These are phyloP conservation scores for Magallana angulata DNA, from an alignment of 1,140 invertebrate genomes.

Conservation along the genomic window DNA sequence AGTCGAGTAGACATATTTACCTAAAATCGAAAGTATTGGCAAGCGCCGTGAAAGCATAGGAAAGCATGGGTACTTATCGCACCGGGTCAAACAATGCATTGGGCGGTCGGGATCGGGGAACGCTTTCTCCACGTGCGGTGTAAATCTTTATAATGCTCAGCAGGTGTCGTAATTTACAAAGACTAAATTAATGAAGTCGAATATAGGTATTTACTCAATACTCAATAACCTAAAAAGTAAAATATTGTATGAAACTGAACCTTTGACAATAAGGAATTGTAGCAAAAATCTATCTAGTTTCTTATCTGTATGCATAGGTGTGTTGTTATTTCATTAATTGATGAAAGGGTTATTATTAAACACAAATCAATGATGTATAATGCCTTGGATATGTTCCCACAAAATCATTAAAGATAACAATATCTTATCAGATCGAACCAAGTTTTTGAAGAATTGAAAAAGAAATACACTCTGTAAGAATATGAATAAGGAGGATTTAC, in stretches of 20 bases:
- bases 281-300: constrained; percentile 15
- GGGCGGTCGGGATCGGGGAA: constrained; percentile 16
- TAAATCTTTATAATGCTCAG: constrained; percentile 41
- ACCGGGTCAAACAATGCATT: constrained; percentile 21
- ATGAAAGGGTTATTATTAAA: neutral
- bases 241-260: neutral
- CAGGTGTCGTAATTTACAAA: constrained; percentile 36
- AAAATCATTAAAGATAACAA: neutral
- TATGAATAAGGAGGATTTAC: too few relatives aligned
- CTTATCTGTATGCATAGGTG: neutral
- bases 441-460: neutral
- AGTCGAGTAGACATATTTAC: constrained; percentile 22
- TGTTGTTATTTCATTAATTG: constrained; percentile 1
- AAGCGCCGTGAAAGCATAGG: constrained; percentile 3
- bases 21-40: constrained; percentile 39
- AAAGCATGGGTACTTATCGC: constrained; percentile 32
- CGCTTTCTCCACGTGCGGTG: neutral
- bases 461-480: too few relatives aligned
- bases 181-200: constrained; percentile 28
- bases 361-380: neutral
- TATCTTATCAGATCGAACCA: neutral
- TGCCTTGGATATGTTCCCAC: neutral
- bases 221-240: constrained; percentile 7
- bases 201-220: neutral
- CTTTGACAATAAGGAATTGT: neutral